phyloP scores from a whole-genome alignment of 2,888 invertebrate species.

The Eulithis testata region DNA sequence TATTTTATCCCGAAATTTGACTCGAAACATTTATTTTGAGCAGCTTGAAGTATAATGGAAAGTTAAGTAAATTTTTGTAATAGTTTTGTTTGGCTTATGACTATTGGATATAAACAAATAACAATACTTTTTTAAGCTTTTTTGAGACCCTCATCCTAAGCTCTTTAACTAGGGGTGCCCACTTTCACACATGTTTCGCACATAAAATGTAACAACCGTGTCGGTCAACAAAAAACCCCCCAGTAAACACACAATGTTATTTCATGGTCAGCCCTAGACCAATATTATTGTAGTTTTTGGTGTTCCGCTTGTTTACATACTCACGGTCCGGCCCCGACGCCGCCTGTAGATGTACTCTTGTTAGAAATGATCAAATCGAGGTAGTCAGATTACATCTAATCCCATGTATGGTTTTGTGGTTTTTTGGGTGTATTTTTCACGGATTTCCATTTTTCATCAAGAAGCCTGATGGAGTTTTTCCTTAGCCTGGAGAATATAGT shows the following conservation, averaged over 20 bases:
- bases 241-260: slow-evolving; percentile 24
- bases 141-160: not conserved
- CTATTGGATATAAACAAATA: too few relatives aligned
- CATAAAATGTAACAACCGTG: slow-evolving; percentile 4
- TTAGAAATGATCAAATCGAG: not conserved
- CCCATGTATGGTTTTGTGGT: not conserved
- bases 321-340: not conserved
- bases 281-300: slow-evolving; percentile 27
- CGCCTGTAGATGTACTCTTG: slow-evolving; percentile 4
- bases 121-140: not conserved
- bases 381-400: not conserved
- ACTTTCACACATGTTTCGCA: slow-evolving; percentile 3
- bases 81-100: too few relatives aligned
- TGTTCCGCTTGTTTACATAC: slow-evolving; percentile 16
- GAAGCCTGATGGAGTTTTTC: too few relatives aligned
- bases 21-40: too few relatives aligned
- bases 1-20: too few relatives aligned
- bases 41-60: too few relatives aligned
- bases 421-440: too few relatives aligned
- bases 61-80: too few relatives aligned
- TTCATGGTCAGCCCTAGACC: slow-evolving; percentile 15
- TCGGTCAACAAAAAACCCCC: slow-evolving; percentile 18
- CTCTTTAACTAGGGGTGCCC: slow-evolving; percentile 1
- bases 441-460: too few relatives aligned
- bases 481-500: too few relatives aligned